Evolutionary conservation across 2,797 vertebrate genomes (phyloP).

Genomic region (Danio albolineatus): DNA sequence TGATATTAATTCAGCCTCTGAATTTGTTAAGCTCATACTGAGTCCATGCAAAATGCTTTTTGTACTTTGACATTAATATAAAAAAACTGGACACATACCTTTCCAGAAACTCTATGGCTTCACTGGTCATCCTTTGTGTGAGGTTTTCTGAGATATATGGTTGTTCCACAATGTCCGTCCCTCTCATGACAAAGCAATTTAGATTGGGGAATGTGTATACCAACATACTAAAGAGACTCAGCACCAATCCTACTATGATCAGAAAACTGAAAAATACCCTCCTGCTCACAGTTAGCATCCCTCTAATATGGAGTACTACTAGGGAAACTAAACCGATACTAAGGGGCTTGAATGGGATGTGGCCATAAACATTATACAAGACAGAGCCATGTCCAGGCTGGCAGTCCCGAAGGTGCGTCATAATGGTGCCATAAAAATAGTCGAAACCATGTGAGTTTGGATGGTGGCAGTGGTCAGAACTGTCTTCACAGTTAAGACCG

Average conservation of each 20-base stretch:
- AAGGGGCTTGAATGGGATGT: conserved; percentile 57
- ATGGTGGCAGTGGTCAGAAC: conserved; percentile 89
- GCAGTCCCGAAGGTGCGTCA: conserved; percentile 90
- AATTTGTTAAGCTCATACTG: neutral
- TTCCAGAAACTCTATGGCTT: conserved; percentile 81
- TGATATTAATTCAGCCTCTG: neutral
- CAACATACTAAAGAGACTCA: conserved; percentile 63
- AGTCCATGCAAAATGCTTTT: neutral
- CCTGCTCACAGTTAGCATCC: conserved; percentile 64
- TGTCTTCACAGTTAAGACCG: conserved; percentile 83
- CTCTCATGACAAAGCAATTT: conserved; percentile 89
- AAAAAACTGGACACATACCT: conserved; percentile 70
- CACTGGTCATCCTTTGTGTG: conserved; percentile 82
- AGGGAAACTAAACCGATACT: conserved; percentile 63
- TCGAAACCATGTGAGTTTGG: conserved; percentile 87
- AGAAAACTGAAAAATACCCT: conserved; percentile 44
- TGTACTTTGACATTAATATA: neutral
- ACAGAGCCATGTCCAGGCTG: conserved; percentile 80
- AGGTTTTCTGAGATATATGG: conserved; percentile 82
- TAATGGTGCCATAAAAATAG: conserved; percentile 85
- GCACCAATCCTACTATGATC: conserved; percentile 2
- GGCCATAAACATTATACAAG: conserved; percentile 65
- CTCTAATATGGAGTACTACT: conserved; percentile 59
- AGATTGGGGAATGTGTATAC: conserved; percentile 75
- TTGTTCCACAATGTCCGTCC: conserved; percentile 81